Conservation (phyloP, 1,140 invertebrate species). For the Euura lappo region DNA sequence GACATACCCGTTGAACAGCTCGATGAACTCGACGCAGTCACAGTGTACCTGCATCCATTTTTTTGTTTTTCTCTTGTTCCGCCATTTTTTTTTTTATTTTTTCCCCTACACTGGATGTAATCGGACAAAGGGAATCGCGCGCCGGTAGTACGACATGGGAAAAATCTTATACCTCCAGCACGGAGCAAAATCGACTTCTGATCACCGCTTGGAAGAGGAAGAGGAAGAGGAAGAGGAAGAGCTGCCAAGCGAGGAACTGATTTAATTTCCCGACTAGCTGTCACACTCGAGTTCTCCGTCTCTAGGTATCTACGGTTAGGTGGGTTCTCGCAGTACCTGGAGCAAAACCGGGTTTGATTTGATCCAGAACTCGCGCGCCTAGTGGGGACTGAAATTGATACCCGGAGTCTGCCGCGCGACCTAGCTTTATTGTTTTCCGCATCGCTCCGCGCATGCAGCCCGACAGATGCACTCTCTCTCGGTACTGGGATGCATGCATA, state of each 20-base stretch:
- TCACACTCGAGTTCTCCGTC: neutral
- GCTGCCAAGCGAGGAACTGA: neutral
- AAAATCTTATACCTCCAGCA: no score
- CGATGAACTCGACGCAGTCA: neutral
- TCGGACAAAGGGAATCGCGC: no score
- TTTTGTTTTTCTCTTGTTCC: no score
- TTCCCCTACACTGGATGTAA: no score
- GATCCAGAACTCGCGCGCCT: neutral
- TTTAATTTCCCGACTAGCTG: neutral
- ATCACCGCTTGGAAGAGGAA: no score
- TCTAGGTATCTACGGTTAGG: neutral
- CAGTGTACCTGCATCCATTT: no score
- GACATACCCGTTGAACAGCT: neutral
- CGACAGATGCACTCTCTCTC: neutral
- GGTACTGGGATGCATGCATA: neutral
- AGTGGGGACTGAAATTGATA: slow-evolving; percentile 5
- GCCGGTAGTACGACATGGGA: no score
- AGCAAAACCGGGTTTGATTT: neutral
- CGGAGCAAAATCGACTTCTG: no score
- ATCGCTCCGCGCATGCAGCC: neutral
- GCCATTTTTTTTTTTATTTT: no score
- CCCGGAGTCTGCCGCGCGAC: neutral
- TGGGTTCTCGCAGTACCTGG: neutral
- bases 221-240: no score
- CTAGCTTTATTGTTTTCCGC: slow-evolving; percentile 5